Percentiles rank a stretch among this genome's conserved stretches.
phyloP scores from a whole-genome alignment of 1,140 invertebrate species.

The Linepithema humile region DNA sequence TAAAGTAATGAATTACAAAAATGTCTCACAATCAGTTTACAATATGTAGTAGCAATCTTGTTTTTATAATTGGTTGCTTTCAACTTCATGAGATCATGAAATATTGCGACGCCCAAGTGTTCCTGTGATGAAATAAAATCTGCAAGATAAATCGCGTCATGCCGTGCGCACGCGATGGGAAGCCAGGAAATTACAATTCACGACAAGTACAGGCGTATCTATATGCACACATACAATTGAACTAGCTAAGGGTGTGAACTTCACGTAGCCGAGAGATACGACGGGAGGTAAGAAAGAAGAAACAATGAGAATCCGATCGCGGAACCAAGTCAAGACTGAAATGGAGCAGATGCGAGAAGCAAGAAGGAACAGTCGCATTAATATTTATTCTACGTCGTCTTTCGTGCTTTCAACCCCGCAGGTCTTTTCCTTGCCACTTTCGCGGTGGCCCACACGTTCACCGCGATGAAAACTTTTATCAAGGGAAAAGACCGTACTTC shows the following conservation, averaged over 20 bases:
- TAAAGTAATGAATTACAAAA: neutral
- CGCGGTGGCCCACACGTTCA: neutral
- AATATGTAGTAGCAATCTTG: neutral
- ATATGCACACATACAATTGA: neutral
- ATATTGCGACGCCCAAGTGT: neutral
- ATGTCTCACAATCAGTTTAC: slow-evolving; percentile 24
- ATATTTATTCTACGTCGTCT: slow-evolving; percentile 70
- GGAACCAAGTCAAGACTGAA: slow-evolving; percentile 40
- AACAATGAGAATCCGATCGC: slow-evolving; percentile 67
- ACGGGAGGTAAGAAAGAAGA: slow-evolving; percentile 35
- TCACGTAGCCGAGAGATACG: slow-evolving; percentile 30
- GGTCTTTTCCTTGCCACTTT: neutral
- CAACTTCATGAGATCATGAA: neutral
- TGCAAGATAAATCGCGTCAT: slow-evolving; percentile 18
- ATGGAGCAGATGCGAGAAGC: slow-evolving; percentile 37
- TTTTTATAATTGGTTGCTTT: slow-evolving; percentile 38
- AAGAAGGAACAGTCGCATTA: slow-evolving; percentile 62
- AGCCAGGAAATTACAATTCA: slow-evolving; percentile 62
- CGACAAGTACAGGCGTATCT: slow-evolving; percentile 38
- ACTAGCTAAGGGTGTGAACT: slow-evolving; percentile 24
- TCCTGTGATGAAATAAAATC: slow-evolving; percentile 32
- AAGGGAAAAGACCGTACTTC: slow-evolving; percentile 4
- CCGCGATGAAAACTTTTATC: slow-evolving; percentile 54
- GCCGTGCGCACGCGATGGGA: slow-evolving; percentile 29
- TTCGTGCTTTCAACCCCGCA: slow-evolving; percentile 27